Evolutionary conservation across 2,888 invertebrate genomes (phyloP), one percentile per base, ranked within the genome.

Genomic region (Anorthoa munda): DNA sequence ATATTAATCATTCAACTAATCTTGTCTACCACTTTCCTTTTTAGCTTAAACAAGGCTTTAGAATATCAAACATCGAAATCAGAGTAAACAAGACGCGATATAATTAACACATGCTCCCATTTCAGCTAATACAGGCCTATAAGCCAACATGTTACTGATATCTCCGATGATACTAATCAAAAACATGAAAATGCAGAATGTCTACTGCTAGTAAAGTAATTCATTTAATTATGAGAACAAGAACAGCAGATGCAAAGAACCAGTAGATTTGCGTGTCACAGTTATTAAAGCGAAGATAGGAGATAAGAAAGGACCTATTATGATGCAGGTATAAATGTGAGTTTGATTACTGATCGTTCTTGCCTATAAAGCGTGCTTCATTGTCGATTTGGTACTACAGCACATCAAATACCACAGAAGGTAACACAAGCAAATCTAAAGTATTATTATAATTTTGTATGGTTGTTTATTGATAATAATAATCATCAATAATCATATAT

Each of bases 131-230:
- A 72, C 63, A 51, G 15, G 68, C 77, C 26, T 66, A 17, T 83
- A 83, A 77, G 59, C 59, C 45, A 69, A 75, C 61, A 73, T 51
- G 75, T 81, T 70, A 83, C 53, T 46, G 66, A 51, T 83, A 71
- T 83, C 81, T 71, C 48, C n/a, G 70, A 77, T 72, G 45, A 64
- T 55, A 67, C 64, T 60, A 61, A 74, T 67, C 76, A 83, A 68
- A 83, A 68, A 79, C 0, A 56, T 56, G 56, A 56, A 15, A 81
- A 39, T 1, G 12, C 70, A 71, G 79, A 65, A 76, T 31, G 3
- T 31, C 26, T 23, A 53, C 26, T 51, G 39, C 4, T 23, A 17
- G 18, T 15, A 45, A 77, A 53, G 7, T 0, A 18, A 9, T 18
- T 48, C 5, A 2, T 13, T 15, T 26, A 2, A 73, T 51, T 4